Percentiles rank a stretch among this genome's conserved stretches.
These are phyloP conservation scores for Tupaia chinensis DNA, from an alignment of 2,113 vertebrate species.

Conservation along the genomic window DNA sequence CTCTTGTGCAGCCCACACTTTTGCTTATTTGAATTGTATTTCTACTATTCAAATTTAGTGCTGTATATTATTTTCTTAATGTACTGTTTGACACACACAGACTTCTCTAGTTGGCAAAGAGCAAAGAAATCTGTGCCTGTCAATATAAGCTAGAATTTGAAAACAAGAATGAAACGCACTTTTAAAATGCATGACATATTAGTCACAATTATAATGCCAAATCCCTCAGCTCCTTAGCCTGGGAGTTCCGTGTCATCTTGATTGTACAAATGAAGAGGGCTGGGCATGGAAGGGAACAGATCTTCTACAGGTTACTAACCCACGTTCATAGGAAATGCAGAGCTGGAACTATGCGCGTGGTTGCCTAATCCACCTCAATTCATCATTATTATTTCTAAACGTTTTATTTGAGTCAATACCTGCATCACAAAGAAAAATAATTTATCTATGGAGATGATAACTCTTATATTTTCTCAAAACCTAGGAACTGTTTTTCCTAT, in stretches of 20 bases:
- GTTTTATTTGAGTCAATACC: neutral
- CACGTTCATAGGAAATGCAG: neutral
- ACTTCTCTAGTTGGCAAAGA: neutral
- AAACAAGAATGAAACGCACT: neutral
- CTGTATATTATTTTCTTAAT: constrained; percentile 28
- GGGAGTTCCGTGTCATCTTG: neutral
- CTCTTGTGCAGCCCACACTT: neutral
- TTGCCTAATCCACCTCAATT: neutral
- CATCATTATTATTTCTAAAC: neutral
- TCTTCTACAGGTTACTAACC: too few relatives aligned
- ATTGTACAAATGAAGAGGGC: neutral
- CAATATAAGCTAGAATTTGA: neutral
- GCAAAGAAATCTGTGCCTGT: neutral
- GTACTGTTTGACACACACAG: neutral
- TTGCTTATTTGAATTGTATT: neutral
- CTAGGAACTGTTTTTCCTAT: neutral
- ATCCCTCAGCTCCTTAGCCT: neutral
- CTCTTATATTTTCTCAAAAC: neutral
- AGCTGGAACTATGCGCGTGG: neutral
- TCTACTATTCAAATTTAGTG: neutral
- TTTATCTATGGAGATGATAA: neutral
- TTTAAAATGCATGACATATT: neutral
- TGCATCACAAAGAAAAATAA: neutral
- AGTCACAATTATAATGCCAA: neutral
- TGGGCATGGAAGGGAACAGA: neutral